Conservation (phyloP, 2,888 invertebrate species). For the Tinea pellionella region DNA sequence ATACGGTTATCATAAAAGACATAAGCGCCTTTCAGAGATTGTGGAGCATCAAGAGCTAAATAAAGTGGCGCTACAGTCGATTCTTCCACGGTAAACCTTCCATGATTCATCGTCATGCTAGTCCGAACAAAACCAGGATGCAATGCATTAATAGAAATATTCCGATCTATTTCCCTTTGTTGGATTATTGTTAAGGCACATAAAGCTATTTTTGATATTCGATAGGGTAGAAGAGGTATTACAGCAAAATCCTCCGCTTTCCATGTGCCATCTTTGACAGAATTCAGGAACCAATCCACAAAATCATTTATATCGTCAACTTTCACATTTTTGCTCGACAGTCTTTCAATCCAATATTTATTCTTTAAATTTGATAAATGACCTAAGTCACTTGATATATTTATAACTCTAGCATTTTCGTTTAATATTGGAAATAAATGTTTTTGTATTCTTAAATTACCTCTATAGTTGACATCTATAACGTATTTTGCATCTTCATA, state of each 20-base stretch:
- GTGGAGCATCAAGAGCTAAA: conserved; percentile 24
- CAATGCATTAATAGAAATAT: conserved; percentile 25
- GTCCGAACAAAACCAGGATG: conserved; percentile 28
- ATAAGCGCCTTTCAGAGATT: conserved; percentile 25
- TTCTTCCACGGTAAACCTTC: conserved; percentile 20
- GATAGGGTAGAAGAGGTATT: conserved; percentile 20
- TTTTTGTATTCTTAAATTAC: conserved; percentile 24
- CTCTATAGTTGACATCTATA: conserved; percentile 25
- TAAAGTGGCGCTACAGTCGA: conserved; percentile 21
- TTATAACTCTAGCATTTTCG: conserved; percentile 24
- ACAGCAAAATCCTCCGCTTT: conserved; percentile 23
- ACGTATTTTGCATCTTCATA: conserved; percentile 26
- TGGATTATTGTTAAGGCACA: conserved; percentile 24
- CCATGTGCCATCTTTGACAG: conserved; percentile 21
- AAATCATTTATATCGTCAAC: conserved; percentile 24
- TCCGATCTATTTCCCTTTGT: conserved; percentile 22
- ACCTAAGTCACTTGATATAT: conserved; percentile 26
- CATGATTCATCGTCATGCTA: conserved; percentile 23
- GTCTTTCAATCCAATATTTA: conserved; percentile 22
- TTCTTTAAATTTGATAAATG: conserved; percentile 25
- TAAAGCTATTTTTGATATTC: conserved; percentile 25
- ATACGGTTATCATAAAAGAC: conserved; percentile 25
- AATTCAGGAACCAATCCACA: conserved; percentile 25
- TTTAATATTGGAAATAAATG: conserved; percentile 23
- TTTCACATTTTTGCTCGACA: conserved; percentile 21